Percentiles rank a stretch among this genome's conserved stretches.
These are phyloP conservation scores for Antennarius striatus DNA, from an alignment of 2,113 vertebrate genomes.

Conservation along the genomic window DNA sequence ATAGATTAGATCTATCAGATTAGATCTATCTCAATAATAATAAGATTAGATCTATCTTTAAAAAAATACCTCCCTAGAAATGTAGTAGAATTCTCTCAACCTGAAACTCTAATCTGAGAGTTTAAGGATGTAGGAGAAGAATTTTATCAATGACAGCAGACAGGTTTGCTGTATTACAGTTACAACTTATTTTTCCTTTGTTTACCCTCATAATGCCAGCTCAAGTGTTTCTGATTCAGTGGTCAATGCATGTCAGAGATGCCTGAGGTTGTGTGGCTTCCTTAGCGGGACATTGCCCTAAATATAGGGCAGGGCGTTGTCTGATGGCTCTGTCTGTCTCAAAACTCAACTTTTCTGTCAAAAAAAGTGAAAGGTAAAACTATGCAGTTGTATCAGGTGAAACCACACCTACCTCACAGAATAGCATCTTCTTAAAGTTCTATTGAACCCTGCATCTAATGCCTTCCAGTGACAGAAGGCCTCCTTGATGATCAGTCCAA, in stretches of 20 bases:
- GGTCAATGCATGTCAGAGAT: constrained; percentile 64
- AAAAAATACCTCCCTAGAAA: not conserved
- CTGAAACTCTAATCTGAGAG: not conserved
- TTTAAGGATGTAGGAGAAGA: constrained; percentile 5
- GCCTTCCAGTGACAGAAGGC: not conserved
- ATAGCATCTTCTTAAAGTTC: not conserved
- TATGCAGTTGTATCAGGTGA: constrained; percentile 8
- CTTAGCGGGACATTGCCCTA: constrained; percentile 53
- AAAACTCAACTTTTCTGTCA: constrained; percentile 14
- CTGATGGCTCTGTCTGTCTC: constrained; percentile 30
- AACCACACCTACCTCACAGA: not conserved
- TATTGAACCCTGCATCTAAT: not conserved
- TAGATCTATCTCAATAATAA: not conserved
- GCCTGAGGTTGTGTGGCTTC: constrained; percentile 75
- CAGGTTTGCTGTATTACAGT: constrained; percentile 48
- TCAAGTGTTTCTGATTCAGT: constrained; percentile 59
- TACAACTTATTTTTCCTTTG: constrained; percentile 37
- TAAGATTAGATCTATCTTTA: not conserved
- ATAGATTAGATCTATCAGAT: too few species aligned
- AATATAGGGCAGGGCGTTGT: constrained; percentile 72
- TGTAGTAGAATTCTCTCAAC: not conserved
- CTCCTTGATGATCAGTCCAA: not conserved
- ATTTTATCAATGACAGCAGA: constrained; percentile 11
- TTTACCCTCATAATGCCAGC: constrained; percentile 61
- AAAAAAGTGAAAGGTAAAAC: constrained; percentile 32